Conservation (phyloP, 2,113 vertebrate genomes). For the Alces alces region DNA sequence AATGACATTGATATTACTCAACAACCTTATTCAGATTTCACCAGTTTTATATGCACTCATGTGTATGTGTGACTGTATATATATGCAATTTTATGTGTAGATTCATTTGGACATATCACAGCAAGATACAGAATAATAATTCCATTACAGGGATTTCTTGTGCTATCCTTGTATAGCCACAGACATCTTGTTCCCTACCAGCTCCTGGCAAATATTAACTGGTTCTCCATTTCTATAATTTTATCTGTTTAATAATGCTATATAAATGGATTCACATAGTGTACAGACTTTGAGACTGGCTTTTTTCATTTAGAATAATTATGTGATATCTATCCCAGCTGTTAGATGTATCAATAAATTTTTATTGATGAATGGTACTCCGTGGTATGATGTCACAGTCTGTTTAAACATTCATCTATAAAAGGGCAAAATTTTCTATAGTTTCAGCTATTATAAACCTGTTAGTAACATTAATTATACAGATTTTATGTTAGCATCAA, state of each 20-base stretch:
- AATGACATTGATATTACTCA: not conserved
- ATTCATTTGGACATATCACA: not conserved
- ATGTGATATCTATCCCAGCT: not conserved
- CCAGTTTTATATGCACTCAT: fast-evolving
- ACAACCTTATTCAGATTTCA: not conserved
- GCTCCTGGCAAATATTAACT: not conserved
- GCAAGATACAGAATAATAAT: not conserved
- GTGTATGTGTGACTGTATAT: not conserved
- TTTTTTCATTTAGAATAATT: not conserved
- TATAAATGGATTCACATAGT: fast-evolving
- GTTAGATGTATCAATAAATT: not conserved
- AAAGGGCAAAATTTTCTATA: not conserved
- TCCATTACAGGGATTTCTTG: not conserved
- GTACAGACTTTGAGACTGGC: not conserved
- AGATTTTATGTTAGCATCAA: not conserved
- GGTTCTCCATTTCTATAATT: not conserved
- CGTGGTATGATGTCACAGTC: fast-evolving
- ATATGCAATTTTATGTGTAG: not conserved
- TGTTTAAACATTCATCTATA: not conserved
- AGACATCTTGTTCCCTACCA: not conserved
- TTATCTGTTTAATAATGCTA: not conserved
- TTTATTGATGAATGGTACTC: not conserved
- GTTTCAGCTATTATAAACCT: not conserved
- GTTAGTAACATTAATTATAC: not conserved
- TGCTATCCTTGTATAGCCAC: fast-evolving